A percentile compares a stretch with the other conserved stretches of the same genome.
Conservation (phyloP, 2,888 invertebrate genomes). For the Tolmerus cingulatus region DNA sequence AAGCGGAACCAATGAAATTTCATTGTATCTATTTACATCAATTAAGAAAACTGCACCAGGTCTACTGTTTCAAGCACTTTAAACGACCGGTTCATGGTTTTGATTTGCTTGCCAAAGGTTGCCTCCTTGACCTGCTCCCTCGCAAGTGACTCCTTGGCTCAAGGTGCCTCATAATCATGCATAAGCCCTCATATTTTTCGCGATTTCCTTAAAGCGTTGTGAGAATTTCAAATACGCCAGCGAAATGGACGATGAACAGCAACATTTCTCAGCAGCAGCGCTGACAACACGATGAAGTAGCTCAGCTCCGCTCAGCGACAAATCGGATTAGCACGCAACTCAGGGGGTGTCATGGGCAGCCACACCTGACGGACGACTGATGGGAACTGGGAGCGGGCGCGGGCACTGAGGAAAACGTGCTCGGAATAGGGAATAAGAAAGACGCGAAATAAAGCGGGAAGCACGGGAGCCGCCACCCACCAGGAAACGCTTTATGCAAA, state of each 20-base stretch:
- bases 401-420: not conserved
- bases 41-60: not conserved
- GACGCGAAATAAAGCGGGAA: not conserved
- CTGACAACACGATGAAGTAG: not conserved
- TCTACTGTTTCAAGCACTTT: not conserved
- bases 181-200: constrained; percentile 8
- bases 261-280: not conserved
- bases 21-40: not conserved
- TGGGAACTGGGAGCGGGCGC: not conserved
- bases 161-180: not conserved
- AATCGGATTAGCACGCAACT: not conserved
- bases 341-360: not conserved
- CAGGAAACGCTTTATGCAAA: not conserved
- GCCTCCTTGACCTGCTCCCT: not conserved
- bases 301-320: not conserved
- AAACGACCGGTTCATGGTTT: not conserved
- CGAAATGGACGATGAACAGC: constrained; percentile 19
- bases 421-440: not conserved
- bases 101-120: constrained; percentile 2
- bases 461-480: not conserved
- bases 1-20: not conserved
- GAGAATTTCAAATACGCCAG: constrained; percentile 5
- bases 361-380: not conserved
- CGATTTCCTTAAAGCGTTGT: not conserved
- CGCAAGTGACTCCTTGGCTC: not conserved